Evolutionary conservation across 2,797 vertebrate species (phyloP).

Genomic region (Sebastes iracundus): DNA sequence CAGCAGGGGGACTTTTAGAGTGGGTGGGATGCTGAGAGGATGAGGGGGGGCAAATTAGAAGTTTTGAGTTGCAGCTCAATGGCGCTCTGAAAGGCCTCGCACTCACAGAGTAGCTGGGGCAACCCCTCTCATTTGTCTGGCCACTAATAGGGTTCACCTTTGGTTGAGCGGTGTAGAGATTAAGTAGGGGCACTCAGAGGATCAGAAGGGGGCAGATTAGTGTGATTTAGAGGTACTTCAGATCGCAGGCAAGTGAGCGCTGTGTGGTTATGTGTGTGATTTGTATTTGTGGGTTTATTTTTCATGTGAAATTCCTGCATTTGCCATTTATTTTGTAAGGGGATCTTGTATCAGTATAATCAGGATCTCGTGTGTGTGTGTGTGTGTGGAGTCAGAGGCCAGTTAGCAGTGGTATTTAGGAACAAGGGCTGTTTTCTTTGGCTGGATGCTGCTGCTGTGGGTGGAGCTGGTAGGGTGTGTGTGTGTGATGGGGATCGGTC

Average conservation of each 20-base stretch:
- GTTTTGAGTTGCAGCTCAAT: conserved; percentile 61
- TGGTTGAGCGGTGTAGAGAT: conserved; percentile 67
- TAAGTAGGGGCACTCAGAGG: conserved; percentile 64
- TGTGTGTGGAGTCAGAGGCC: conserved; percentile 63
- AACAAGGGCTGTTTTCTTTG: conserved; percentile 73
- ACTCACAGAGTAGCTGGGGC: conserved; percentile 42
- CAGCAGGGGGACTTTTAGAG: conserved; percentile 49
- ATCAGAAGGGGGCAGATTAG: conserved; percentile 70
- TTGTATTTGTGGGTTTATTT: conserved; percentile 21
- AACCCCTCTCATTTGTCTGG: conserved; percentile 71
- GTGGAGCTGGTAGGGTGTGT: conserved; percentile 28
- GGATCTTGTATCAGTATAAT: conserved; percentile 38
- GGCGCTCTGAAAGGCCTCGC: conserved; percentile 42
- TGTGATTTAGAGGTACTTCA: conserved; percentile 70
- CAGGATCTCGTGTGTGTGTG: conserved; percentile 29
- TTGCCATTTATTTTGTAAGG: conserved; percentile 38
- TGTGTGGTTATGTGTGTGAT: conserved; percentile 9
- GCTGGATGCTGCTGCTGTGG: conserved; percentile 57
- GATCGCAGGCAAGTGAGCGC: conserved; percentile 21
- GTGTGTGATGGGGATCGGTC: conserved; percentile 33
- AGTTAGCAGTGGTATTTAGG: conserved; percentile 64
- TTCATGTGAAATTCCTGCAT: conserved; percentile 28
- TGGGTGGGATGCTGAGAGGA: conserved; percentile 32
- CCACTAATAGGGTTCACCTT: conserved; percentile 78
- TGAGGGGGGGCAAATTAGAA: conserved; percentile 6